Base-by-base conservation (phyloP, 2,888 invertebrate species). In the Nineta flava region DNA sequence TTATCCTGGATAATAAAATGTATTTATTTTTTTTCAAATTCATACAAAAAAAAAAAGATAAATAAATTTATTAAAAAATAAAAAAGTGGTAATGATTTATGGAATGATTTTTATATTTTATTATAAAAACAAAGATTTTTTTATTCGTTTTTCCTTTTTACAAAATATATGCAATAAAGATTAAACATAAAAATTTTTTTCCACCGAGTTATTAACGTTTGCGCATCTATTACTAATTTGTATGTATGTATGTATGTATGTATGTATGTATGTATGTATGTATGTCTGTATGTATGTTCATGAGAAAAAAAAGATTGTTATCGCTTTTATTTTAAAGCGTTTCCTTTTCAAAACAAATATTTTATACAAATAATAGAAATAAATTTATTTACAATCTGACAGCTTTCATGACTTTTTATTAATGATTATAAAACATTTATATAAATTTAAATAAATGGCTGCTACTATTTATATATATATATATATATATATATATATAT, bases 401-500 rank as follows among this genome's bases (percentile, higher is more conserved):
- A 38, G 15, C 38, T 13, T 13, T 13, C 38, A 13, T 13, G 38
- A 13, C 13, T 38, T 38, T 38, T 38, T 15, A 38, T 38, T 13
- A 38, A 38, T 13, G n/a, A 13, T 38, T n/a, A 38, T 13, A 38
- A n/a, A 15, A 26, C 26, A 26, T 26, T 26, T 26, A 26, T 26
- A 26, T 26, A 26, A 26, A 26, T 26, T 26, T 44, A 17, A 9
- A 10, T 15, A 21, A 17, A 9, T 44, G 15, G 9, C 19, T 15
- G 16, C 19, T 21, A n/a, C 35, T 17, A 46, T 17, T 34, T 46
- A 46, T 26, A 49, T 49, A 45, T 46, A 49, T 49, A 49, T 26
- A 49, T 49, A 49, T 46, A 45, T 49, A 46, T 49, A 46, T 46
- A 49, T 48, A 49, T 49, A 46, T 48, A 48, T 48, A 48, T 48